Conservation (phyloP, 2,113 vertebrate genomes). For the Lonchura striata region DNA sequence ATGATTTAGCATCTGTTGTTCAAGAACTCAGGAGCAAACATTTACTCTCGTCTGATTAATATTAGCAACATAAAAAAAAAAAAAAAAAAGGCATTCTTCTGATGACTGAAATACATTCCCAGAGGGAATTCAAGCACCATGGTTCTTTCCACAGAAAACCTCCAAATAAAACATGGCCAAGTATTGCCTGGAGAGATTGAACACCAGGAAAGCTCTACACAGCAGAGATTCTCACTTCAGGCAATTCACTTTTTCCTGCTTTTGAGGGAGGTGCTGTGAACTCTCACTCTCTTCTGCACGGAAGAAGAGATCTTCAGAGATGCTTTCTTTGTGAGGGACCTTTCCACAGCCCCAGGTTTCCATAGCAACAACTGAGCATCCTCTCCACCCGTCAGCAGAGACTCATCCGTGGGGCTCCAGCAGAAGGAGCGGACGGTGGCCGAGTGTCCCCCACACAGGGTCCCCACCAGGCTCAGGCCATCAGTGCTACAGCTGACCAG, state of each 20-base stretch:
- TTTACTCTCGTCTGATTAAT: slow-evolving; percentile 13
- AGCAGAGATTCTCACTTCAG: background rate
- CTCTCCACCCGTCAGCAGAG: slow-evolving; percentile 89
- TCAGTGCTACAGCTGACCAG: slow-evolving; percentile 74
- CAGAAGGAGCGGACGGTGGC: slow-evolving; percentile 83
- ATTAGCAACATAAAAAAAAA: background rate
- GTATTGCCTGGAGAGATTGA: background rate
- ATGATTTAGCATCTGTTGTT: background rate
- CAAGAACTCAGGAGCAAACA: background rate
- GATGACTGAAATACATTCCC: background rate
- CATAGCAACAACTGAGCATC: slow-evolving; percentile 90
- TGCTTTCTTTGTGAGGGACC: slow-evolving; percentile 66
- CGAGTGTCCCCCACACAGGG: slow-evolving; percentile 78
- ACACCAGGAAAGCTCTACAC: background rate
- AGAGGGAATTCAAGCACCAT: background rate
- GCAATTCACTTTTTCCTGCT: slow-evolving; percentile 64
- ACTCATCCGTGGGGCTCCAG: slow-evolving; percentile 76
- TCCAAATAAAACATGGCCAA: background rate
- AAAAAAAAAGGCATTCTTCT: background rate
- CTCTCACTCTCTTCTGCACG: slow-evolving; percentile 80
- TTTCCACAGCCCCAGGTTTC: slow-evolving; percentile 80
- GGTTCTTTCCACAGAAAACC: background rate
- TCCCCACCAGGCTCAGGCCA: slow-evolving; percentile 72
- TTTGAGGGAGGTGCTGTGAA: slow-evolving; percentile 75
- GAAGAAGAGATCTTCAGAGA: slow-evolving; percentile 82